phyloP scores from a whole-genome alignment of 2,888 invertebrate species.

The Quadroppia sp. region DNA sequence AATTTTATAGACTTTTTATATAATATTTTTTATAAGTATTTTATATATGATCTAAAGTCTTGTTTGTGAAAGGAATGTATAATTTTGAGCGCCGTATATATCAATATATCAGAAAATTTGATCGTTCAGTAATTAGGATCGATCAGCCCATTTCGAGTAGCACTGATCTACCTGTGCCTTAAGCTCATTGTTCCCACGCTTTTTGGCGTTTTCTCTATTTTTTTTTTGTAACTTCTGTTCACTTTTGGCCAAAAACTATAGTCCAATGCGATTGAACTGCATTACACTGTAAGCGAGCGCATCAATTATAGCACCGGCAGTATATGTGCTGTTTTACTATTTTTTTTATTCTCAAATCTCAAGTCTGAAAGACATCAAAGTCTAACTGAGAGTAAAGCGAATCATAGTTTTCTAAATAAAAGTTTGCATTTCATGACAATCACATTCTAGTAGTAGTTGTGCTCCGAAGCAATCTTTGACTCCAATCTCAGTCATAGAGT shows the following conservation, averaged over 20 bases:
- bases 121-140: constrained; percentile 36
- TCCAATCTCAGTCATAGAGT: constrained; percentile 2
- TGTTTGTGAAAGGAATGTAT: constrained; percentile 35
- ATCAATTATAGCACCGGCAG: background rate
- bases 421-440: background rate
- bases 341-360: background rate
- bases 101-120: constrained; percentile 37
- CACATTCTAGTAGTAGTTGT: constrained; percentile 1
- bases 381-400: background rate
- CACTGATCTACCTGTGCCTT: constrained; percentile 13
- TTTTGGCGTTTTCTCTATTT: background rate
- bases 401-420: constrained; percentile 7
- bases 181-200: constrained; percentile 33
- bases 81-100: constrained; percentile 28
- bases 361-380: background rate
- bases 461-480: constrained; percentile 6
- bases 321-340: background rate
- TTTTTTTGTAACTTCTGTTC: background rate
- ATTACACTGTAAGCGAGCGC: background rate
- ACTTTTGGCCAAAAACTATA: background rate
- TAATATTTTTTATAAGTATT: background rate
- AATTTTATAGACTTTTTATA: background rate
- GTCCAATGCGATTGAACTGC: constrained; percentile 2
- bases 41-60: constrained; percentile 20
- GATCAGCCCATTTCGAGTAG: constrained; percentile 18